Base-by-base conservation (phyloP, 2,888 invertebrate species). In the Teleiodes luculella region DNA sequence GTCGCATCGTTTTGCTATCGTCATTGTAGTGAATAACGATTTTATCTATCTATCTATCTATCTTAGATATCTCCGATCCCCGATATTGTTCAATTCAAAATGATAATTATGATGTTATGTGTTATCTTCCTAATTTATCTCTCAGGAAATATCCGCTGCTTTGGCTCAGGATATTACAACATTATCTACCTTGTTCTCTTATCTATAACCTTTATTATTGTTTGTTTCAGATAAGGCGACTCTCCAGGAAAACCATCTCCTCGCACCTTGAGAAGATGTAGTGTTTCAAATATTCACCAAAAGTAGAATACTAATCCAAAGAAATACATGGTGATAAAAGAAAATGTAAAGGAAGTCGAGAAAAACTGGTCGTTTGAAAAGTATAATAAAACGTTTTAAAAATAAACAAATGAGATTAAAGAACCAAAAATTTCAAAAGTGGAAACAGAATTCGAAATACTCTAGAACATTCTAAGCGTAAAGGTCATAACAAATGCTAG, bases 211-310 rank as follows among this genome's bases (percentile, higher is more conserved):
- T 28, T 5, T 43, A 6, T 28, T 43, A 28, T 43, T 46, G 31
- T 35, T 43, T 43, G 24, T 56, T 56, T 14, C 52, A 55, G 55
- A 48, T 30, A 43, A 43, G n/a, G 13, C 43, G n/a, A n/a, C 24
- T n/a, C 37, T 11, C 13, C 11, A 20, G 60, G 67, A 68, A 74
- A 73, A 75, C 78, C 53, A 48, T 67, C 74, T 64, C 65, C 78
- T 81, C 74, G 73, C 54, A 14, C 2, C 43, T 66, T 80, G 81
- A 80, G 77, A 81, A 70, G 73, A 80, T 75, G 76, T 70, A 70
- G 80, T 72, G 60, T 76, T 74, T 70, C 67, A 52, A 51, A 36
- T 20, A 52, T 13, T n/a, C 20, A 20, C 11, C 11, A 43, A 18
- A 13, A 24, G 10, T 43, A 24, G 20, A 43, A 20, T 43, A 43